A percentile compares a stretch with the other conserved stretches of the same genome.
Conservation (phyloP, 2,888 invertebrate species). For the Carcina quercana region DNA sequence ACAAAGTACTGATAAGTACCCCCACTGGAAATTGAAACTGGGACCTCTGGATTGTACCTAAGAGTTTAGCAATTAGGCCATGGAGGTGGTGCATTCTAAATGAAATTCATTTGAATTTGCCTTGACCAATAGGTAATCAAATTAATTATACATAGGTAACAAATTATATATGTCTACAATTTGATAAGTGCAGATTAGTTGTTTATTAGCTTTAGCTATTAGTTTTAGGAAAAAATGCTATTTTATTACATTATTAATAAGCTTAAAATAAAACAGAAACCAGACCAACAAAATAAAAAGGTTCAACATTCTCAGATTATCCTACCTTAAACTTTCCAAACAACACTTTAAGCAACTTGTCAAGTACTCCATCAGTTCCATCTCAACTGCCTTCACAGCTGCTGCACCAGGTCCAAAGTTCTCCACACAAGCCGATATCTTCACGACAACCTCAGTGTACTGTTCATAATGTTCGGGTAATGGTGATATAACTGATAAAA, state of each 20-base stretch:
- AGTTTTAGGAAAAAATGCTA: neutral
- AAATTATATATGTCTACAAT: neutral
- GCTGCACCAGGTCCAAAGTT: conserved; percentile 44
- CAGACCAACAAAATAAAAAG: neutral
- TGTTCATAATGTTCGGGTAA: conserved; percentile 15
- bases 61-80: no score
- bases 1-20: no score
- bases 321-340: conserved; percentile 33
- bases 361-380: conserved; percentile 30
- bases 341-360: conserved; percentile 30
- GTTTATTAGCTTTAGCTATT: neutral
- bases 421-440: conserved; percentile 41
- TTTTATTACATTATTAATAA: neutral
- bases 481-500: conserved; percentile 21
- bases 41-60: no score
- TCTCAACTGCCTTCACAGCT: conserved; percentile 32
- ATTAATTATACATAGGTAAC: no score
- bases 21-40: no score
- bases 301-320: neutral
- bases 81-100: no score
- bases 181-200: neutral
- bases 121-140: no score
- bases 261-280: neutral
- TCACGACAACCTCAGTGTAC: conserved; percentile 30
- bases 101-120: no score